phyloP scores from a whole-genome alignment of 2,888 invertebrate species.

The Crematogaster levior region DNA sequence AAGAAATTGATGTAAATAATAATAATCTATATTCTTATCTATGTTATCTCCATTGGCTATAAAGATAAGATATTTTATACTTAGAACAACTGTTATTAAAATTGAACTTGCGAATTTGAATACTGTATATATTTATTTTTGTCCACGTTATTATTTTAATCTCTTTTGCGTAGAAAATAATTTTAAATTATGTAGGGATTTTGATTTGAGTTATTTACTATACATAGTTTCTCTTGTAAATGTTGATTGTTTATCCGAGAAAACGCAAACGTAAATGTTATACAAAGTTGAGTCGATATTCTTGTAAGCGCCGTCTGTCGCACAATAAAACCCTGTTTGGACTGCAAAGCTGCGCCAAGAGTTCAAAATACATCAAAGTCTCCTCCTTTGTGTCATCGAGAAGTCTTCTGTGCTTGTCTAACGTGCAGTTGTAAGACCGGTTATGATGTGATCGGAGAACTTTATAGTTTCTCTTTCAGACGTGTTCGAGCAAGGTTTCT shows the following conservation, averaged over 20 bases:
- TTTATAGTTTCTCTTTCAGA: conserved; percentile 19
- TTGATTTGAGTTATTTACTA: background rate
- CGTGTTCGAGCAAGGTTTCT: conserved; percentile 10
- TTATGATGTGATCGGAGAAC: conserved; percentile 5
- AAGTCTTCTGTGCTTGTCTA: background rate
- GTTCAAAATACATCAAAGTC: conserved; percentile 27
- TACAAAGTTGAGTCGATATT: conserved; percentile 8
- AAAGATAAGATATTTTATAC: conserved; percentile 1
- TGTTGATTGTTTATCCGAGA: background rate
- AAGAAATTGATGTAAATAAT: background rate
- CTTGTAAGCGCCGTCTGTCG: conserved; percentile 6
- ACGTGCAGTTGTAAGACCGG: background rate
- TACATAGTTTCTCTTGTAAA: background rate
- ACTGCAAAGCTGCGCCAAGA: conserved; percentile 8
- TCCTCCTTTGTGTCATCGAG: background rate
- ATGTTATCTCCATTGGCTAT: background rate
- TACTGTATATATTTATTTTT: background rate
- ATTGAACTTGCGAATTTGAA: background rate
- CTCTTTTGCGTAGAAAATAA: background rate
- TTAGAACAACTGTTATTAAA: background rate
- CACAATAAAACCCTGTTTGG: background rate
- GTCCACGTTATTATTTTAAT: background rate
- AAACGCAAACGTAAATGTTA: background rate
- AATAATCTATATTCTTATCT: background rate
- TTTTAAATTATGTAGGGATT: background rate